Evolutionary conservation across 2,797 vertebrate species (phyloP).

Genomic region (Petrocephalus sullivani): DNA sequence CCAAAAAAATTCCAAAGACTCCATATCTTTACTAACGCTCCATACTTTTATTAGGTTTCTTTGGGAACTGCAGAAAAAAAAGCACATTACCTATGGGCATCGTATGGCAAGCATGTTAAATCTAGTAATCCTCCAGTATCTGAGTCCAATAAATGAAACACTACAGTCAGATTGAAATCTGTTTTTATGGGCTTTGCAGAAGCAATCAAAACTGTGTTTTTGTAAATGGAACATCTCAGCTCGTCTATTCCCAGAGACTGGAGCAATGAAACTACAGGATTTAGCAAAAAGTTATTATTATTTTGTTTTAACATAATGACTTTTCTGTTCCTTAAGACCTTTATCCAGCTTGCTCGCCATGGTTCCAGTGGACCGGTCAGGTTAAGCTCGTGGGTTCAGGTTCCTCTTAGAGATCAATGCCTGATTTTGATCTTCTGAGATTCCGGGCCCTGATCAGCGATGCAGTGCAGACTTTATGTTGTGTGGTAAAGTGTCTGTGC

Average conservation of each 20-base stretch:
- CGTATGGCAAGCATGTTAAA: slow-evolving; percentile 25
- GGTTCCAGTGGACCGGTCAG: neutral
- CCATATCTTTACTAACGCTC: neutral
- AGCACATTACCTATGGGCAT: slow-evolving; percentile 15
- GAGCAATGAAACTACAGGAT: neutral
- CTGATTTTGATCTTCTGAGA: neutral
- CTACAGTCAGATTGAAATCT: slow-evolving; percentile 21
- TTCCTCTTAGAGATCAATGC: neutral
- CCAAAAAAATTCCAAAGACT: neutral
- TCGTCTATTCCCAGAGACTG: neutral
- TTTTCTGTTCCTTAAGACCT: neutral
- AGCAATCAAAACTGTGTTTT: slow-evolving; percentile 27
- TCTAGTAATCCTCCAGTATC: slow-evolving; percentile 37
- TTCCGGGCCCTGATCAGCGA: neutral
- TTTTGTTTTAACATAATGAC: neutral
- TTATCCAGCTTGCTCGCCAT: neutral
- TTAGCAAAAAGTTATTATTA: neutral
- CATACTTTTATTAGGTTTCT: slow-evolving; percentile 11
- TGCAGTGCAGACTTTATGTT: neutral
- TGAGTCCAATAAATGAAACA: slow-evolving; percentile 25
- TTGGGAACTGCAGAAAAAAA: neutral
- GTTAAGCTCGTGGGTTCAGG: neutral
- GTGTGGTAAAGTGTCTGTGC: neutral
- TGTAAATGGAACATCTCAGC: slow-evolving; percentile 15
- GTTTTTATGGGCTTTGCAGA: slow-evolving; percentile 28